phyloP scores from a whole-genome alignment of 2,113 vertebrate genomes.

The Syrmaticus mikado region DNA sequence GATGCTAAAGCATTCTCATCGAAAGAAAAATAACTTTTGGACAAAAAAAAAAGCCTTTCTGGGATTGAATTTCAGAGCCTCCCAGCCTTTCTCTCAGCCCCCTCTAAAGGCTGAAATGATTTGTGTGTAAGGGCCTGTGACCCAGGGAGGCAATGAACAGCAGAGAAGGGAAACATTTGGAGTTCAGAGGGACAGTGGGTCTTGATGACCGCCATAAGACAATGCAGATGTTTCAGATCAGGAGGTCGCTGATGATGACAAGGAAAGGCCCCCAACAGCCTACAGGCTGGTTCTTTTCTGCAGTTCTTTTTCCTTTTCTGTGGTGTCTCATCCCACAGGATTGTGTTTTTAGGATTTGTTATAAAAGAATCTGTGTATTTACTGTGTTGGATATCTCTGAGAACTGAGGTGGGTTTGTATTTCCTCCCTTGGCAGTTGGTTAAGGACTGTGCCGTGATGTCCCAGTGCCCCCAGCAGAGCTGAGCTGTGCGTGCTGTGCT shows the following conservation, averaged over 20 bases:
- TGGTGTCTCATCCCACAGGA: not conserved
- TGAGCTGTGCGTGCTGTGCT: not conserved
- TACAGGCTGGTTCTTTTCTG: slow-evolving; percentile 6
- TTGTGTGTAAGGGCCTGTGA: slow-evolving; percentile 94
- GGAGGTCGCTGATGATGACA: slow-evolving; percentile 66
- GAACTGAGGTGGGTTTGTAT: not conserved
- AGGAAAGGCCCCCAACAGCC: slow-evolving; percentile 36
- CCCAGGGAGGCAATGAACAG: slow-evolving; percentile 91
- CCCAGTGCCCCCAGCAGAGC: too few species aligned
- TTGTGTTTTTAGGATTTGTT: not conserved
- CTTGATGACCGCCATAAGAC: slow-evolving; percentile 82
- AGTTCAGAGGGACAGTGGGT: slow-evolving; percentile 83
- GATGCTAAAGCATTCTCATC: slow-evolving; percentile 78
- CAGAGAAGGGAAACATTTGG: slow-evolving; percentile 88
- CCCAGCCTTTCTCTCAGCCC: slow-evolving; percentile 77
- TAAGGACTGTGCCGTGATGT: not conserved
- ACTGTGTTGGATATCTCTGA: not conserved
- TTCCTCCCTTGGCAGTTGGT: not conserved
- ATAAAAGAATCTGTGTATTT: not conserved
- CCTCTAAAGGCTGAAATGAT: slow-evolving; percentile 88
- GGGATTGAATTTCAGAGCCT: slow-evolving; percentile 91
- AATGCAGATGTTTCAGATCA: slow-evolving; percentile 93
- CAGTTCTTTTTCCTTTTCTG: not conserved
- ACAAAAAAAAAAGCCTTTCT: slow-evolving; percentile 73
- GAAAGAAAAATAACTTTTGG: slow-evolving; percentile 86